Evolutionary conservation across 1,140 invertebrate species (phyloP).

Genomic region (Leucophenga varia): DNA sequence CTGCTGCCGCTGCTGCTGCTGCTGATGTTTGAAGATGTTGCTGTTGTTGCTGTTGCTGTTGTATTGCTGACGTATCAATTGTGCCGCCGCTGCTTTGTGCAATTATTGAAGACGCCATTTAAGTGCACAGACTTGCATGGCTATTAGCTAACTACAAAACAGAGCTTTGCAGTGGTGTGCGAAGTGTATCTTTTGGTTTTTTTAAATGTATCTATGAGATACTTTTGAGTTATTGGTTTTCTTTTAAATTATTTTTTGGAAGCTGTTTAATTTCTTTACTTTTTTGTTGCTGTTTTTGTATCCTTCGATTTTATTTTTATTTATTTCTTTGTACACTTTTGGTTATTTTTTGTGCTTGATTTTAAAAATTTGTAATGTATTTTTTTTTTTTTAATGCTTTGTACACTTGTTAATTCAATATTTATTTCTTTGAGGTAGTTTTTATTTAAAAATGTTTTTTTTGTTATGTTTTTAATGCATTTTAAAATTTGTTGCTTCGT

Average conservation of each 20-base stretch:
- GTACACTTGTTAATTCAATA: not conserved
- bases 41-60: constrained; percentile 23
- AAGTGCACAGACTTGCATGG: constrained; percentile 43
- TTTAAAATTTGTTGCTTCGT: not conserved
- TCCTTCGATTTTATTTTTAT: not conserved
- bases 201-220: too few relatives aligned
- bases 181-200: not conserved
- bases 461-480: constrained; percentile 5
- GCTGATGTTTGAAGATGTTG: constrained; percentile 22
- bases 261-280: too few relatives aligned
- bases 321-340: not conserved
- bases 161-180: too few relatives aligned
- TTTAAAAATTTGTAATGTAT: constrained; percentile 4
- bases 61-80: constrained; percentile 30
- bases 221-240: too few relatives aligned
- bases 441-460: constrained; percentile 21
- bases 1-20: not conserved
- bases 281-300: too few relatives aligned
- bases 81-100: constrained; percentile 45
- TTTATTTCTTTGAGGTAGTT: constrained; percentile 38
- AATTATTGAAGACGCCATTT: constrained; percentile 56
- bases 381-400: constrained; percentile 6
- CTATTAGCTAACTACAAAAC: too few relatives aligned
- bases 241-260: too few relatives aligned
- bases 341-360: constrained; percentile 1